Conservation (phyloP, 2,113 vertebrate genomes). For the Glareola pratincola region DNA sequence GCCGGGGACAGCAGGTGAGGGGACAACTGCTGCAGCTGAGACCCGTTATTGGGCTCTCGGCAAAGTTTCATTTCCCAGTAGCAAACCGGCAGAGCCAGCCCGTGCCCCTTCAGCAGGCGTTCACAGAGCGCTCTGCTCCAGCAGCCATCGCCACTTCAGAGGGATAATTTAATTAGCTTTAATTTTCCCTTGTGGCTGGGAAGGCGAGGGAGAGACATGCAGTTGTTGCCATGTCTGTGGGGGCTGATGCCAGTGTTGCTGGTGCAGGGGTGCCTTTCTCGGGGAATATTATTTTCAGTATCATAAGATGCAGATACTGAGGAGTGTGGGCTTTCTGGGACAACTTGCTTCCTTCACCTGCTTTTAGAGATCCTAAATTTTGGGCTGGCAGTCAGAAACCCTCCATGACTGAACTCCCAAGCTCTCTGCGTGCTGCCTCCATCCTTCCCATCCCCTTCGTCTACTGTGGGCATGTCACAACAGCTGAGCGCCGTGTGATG, state of each 20-base stretch:
- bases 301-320: not conserved
- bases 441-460: not conserved
- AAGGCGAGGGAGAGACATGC: fast-evolving
- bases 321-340: not conserved
- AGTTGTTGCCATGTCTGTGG: fast-evolving
- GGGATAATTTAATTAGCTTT: not conserved
- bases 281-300: not conserved
- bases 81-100: not conserved
- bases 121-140: fast-evolving
- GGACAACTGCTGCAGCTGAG: not conserved
- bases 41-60: not conserved
- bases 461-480: not conserved
- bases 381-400: not conserved
- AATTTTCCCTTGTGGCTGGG: not conserved
- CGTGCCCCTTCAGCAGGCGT: fast-evolving
- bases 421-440: not conserved
- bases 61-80: not conserved
- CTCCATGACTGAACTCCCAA: not conserved
- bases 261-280: not conserved
- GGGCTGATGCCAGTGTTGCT: not conserved
- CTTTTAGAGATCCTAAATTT: not conserved
- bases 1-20: not conserved
- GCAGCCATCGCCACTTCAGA: not conserved
- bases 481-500: fast-evolving
- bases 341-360: not conserved